These are phyloP conservation scores for Plusia festucae DNA, from an alignment of 2,888 invertebrate genomes.

Conservation along the genomic window DNA sequence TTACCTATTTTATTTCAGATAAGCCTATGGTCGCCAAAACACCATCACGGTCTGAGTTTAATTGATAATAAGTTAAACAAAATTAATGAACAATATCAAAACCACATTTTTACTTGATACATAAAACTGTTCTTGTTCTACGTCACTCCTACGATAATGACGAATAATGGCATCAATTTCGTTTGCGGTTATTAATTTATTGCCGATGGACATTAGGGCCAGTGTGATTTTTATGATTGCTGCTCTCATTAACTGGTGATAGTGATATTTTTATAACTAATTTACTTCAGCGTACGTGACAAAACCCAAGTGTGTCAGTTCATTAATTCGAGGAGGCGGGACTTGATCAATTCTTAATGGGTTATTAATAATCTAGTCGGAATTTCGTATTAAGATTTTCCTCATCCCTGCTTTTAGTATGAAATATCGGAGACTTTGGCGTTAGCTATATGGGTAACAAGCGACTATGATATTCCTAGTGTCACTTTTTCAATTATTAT, in stretches of 20 bases:
- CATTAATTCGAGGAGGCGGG: conserved; percentile 66
- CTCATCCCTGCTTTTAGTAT: conserved; percentile 59
- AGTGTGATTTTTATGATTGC: conserved; percentile 73
- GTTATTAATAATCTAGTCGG: conserved; percentile 68
- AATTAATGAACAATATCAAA: too few relatives aligned
- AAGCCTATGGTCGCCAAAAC: too few relatives aligned
- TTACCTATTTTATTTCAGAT: too few relatives aligned
- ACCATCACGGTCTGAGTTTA: too few relatives aligned
- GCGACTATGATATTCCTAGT: conserved; percentile 13
- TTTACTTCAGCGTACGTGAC: conserved; percentile 80
- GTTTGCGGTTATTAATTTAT: conserved; percentile 70
- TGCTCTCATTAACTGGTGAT: conserved; percentile 72
- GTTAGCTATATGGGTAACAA: background rate
- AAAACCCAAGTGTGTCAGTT: conserved; percentile 76
- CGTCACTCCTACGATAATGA: conserved; percentile 63
- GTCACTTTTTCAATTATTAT: conserved; percentile 4
- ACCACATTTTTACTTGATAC: conserved; percentile 46
- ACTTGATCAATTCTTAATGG: conserved; percentile 71
- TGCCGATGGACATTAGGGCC: conserved; percentile 76
- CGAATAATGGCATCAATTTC: conserved; percentile 64
- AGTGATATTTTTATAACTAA: conserved; percentile 65
- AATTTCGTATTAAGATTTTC: conserved; percentile 74
- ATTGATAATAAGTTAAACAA: too few relatives aligned
- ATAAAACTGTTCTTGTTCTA: conserved; percentile 60
- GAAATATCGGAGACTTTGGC: conserved; percentile 2